Conservation (phyloP, 2,797 vertebrate species). For the Acipenser transmontanus region DNA sequence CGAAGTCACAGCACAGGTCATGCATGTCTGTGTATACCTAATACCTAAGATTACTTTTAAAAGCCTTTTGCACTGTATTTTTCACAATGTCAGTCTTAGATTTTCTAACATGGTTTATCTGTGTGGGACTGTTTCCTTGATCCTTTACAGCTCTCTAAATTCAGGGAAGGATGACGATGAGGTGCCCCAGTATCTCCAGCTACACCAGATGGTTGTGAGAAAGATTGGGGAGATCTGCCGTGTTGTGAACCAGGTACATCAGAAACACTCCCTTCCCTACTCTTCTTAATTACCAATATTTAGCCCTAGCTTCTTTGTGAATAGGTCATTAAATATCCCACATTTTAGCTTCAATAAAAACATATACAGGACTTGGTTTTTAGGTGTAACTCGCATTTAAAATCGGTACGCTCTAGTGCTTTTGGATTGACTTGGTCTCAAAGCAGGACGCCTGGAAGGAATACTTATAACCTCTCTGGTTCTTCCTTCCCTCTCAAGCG, state of each 20-base stretch:
- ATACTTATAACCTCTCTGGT: background rate
- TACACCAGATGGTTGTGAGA: slow-evolving; percentile 79
- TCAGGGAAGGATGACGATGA: slow-evolving; percentile 47
- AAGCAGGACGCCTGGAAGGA: too few species aligned
- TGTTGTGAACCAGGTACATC: slow-evolving; percentile 84
- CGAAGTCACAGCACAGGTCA: too few species aligned
- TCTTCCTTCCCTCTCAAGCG: slow-evolving; percentile 48
- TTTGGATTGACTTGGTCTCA: too few species aligned
- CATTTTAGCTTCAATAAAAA: background rate
- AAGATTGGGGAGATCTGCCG: slow-evolving; percentile 90
- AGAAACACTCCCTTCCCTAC: background rate
- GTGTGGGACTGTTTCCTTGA: too few species aligned
- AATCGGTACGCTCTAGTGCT: too few species aligned
- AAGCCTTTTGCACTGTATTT: too few species aligned
- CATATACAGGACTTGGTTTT: background rate
- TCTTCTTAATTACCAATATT: background rate
- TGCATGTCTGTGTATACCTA: too few species aligned
- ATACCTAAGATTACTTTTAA: too few species aligned
- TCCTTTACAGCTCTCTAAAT: slow-evolving; percentile 44
- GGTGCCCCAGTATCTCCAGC: slow-evolving; percentile 66
- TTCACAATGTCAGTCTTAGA: too few species aligned
- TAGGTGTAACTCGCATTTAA: too few species aligned
- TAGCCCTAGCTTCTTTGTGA: background rate
- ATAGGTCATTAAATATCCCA: background rate
- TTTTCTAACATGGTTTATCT: background rate